phyloP scores from a whole-genome alignment of 1,140 invertebrate genomes.

The Cepaea nemoralis region DNA sequence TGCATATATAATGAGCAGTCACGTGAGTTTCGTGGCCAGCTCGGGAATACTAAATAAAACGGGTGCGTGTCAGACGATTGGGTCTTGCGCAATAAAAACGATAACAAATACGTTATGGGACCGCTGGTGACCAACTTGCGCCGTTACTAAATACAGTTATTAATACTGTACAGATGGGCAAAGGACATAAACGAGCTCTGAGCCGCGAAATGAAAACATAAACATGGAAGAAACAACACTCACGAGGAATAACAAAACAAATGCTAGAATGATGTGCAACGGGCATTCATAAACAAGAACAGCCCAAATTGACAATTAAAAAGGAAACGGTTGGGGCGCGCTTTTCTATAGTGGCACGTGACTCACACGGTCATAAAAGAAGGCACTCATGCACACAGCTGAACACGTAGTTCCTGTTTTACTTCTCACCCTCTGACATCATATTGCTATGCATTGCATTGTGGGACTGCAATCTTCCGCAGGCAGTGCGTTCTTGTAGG shows the following conservation, averaged over 20 bases:
- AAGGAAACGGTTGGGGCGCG: not conserved
- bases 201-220: not conserved
- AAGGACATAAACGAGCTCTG: too few species aligned
- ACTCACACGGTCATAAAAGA: conserved; percentile 1
- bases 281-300: not conserved
- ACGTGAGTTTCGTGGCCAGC: too few species aligned
- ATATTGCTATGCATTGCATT: not conserved
- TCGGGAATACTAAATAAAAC: too few species aligned
- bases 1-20: too few species aligned
- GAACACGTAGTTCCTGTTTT: conserved; percentile 1
- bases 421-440: not conserved
- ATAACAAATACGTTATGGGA: too few species aligned
- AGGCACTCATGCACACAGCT: not conserved
- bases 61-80: too few species aligned
- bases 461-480: not conserved
- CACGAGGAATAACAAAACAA: not conserved
- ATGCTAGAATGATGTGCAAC: not conserved
- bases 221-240: not conserved
- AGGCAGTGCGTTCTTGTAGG: not conserved
- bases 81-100: too few species aligned
- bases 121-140: too few species aligned
- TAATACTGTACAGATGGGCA: too few species aligned
- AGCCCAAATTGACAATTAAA: not conserved
- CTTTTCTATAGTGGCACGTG: not conserved
- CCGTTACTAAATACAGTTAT: too few species aligned